Conservation (phyloP, 2,113 vertebrate genomes). For the Leucosticte australis region DNA sequence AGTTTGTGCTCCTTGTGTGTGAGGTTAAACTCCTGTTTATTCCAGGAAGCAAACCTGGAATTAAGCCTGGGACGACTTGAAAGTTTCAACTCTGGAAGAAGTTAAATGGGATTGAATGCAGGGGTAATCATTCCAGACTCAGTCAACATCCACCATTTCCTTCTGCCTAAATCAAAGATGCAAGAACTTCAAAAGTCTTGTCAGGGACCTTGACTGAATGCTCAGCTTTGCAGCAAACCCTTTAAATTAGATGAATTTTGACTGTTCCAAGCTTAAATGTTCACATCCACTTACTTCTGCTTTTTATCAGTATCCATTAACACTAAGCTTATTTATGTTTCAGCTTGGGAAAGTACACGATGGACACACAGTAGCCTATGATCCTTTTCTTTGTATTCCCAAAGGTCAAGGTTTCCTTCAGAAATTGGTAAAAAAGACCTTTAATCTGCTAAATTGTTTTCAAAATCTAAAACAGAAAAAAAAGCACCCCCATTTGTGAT, state of each 20-base stretch:
- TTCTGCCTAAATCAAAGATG: neutral
- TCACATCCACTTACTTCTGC: constrained; percentile 20
- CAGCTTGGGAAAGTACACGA: neutral
- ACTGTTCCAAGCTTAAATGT: neutral
- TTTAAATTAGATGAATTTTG: neutral
- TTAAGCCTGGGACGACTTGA: neutral
- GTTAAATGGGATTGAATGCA: constrained; percentile 1
- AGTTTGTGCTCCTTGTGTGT: neutral
- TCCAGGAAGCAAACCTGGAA: constrained; percentile 5
- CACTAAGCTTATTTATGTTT: neutral
- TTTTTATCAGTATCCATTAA: constrained; percentile 5
- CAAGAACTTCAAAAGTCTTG: neutral
- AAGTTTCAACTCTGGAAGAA: constrained; percentile 16
- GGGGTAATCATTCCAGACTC: neutral
- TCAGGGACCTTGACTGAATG: neutral
- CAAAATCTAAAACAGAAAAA: neutral
- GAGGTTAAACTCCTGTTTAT: neutral
- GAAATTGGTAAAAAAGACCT: neutral
- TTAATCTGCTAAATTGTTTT: constrained; percentile 24
- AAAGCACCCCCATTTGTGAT: neutral
- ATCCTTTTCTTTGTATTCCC: neutral
- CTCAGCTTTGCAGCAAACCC: neutral
- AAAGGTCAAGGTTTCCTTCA: constrained; percentile 6
- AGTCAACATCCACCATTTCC: neutral
- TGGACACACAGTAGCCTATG: neutral